phyloP scores from a whole-genome alignment of 1,140 invertebrate species.

The Mercenaria mercenaria region DNA sequence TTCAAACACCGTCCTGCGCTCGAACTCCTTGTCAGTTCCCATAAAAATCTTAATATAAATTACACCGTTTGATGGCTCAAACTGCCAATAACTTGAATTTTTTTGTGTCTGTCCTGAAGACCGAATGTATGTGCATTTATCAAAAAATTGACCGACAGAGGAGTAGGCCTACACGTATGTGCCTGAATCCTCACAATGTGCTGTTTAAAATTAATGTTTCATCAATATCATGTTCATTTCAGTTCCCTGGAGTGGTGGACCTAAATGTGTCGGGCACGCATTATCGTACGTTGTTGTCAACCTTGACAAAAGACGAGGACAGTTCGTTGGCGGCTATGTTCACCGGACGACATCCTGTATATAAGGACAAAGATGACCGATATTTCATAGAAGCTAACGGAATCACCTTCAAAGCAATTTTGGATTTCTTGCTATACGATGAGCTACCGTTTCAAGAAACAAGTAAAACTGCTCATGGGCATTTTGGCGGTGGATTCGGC shows the following conservation, averaged over 20 bases:
- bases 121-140: no score
- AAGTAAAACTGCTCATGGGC: neutral
- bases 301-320: constrained; percentile 42
- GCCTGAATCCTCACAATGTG: no score
- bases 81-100: no score
- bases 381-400: constrained; percentile 40
- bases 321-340: constrained; percentile 58
- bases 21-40: no score
- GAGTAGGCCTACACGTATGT: no score
- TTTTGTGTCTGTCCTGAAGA: no score
- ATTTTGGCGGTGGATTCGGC: neutral
- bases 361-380: constrained; percentile 35
- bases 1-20: no score
- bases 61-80: no score
- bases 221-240: neutral
- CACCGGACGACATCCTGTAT: constrained; percentile 24
- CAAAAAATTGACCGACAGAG: no score
- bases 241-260: constrained; percentile 53
- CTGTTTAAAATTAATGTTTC: no score
- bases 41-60: no score
- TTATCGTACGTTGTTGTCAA: constrained; percentile 7
- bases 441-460: neutral
- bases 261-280: constrained; percentile 33
- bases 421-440: constrained; percentile 19
- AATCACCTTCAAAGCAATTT: neutral